A percentile compares a stretch with the other conserved stretches of the same genome.
Evolutionary conservation across 2,113 vertebrate species (phyloP).

Genomic region (Otocyon megalotis): DNA sequence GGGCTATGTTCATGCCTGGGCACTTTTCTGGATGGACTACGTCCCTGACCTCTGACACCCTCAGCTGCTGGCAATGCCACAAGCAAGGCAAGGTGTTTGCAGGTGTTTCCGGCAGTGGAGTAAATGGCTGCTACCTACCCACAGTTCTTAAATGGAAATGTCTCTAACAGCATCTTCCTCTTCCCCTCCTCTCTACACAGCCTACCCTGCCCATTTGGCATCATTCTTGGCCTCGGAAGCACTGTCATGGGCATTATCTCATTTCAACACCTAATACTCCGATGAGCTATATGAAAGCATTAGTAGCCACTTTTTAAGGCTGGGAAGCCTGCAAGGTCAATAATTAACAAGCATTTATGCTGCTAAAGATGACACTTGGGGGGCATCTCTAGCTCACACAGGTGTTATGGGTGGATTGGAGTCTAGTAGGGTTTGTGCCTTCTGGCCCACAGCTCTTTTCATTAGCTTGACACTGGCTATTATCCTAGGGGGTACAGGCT

Average conservation of each 20-base stretch:
- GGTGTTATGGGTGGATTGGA: accelerated
- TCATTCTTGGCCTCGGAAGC: not conserved
- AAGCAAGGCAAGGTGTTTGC: not conserved
- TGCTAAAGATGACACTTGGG: not conserved
- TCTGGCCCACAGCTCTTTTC: not conserved
- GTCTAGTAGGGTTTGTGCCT: not conserved
- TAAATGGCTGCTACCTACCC: not conserved
- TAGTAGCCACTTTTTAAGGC: not conserved
- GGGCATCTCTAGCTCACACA: not conserved
- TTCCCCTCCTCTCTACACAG: too few species aligned
- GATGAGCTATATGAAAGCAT: not conserved
- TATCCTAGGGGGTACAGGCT: not conserved
- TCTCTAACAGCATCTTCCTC: not conserved
- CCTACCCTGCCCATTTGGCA: too few species aligned
- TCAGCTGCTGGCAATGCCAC: not conserved
- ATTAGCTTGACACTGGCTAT: not conserved
- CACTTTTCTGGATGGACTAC: not conserved
- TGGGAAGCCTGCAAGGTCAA: not conserved
- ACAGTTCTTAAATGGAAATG: not conserved
- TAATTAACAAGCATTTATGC: not conserved
- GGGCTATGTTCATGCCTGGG: slow-evolving; percentile 1
- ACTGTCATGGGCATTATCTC: not conserved
- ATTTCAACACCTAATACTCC: not conserved
- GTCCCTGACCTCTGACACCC: not conserved
- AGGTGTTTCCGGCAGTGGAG: not conserved